Conservation (phyloP, 2,113 vertebrate genomes). For the Polypterus bichir region DNA sequence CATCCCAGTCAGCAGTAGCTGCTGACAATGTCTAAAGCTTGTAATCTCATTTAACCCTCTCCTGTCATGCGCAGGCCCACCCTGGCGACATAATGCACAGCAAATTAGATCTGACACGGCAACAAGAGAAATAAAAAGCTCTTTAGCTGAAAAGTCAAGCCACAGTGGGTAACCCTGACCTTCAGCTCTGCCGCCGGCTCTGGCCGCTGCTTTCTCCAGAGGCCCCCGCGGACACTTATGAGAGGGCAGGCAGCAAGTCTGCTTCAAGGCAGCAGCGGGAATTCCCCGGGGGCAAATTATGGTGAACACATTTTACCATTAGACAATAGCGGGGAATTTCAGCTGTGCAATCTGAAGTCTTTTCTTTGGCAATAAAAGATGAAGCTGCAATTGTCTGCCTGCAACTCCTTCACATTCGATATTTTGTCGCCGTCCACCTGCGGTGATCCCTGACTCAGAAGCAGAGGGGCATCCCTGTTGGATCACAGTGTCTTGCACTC, state of each 20-base stretch:
- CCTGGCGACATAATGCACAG: constrained; percentile 47
- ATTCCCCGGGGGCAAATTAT: constrained; percentile 61
- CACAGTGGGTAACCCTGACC: constrained; percentile 62
- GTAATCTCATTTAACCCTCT: constrained; percentile 76
- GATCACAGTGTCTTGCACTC: constrained; percentile 35
- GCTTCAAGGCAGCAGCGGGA: constrained; percentile 19
- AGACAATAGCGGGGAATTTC: constrained; percentile 42
- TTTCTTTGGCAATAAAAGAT: constrained; percentile 38
- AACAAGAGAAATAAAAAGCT: constrained; percentile 57
- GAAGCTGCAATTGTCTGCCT: constrained; percentile 26
- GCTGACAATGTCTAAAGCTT: constrained; percentile 62
- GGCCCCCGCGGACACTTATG: constrained; percentile 32
- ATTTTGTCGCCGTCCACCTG: constrained; percentile 28
- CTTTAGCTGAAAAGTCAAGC: constrained; percentile 70
- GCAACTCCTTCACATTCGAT: constrained; percentile 32
- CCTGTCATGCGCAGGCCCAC: constrained; percentile 56
- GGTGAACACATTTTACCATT: constrained; percentile 33
- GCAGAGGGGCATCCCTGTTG: constrained; percentile 34
- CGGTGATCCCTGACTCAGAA: constrained; percentile 27
- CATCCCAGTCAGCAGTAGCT: constrained; percentile 47
- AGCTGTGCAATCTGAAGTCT: constrained; percentile 30
- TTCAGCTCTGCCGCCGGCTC: constrained; percentile 36
- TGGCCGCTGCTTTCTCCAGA: constrained; percentile 33
- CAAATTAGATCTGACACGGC: constrained; percentile 68
- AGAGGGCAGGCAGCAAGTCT: constrained; percentile 14